These are phyloP conservation scores for Cydia pomonella DNA, from an alignment of 1,140 invertebrate species.

Conservation along the genomic window DNA sequence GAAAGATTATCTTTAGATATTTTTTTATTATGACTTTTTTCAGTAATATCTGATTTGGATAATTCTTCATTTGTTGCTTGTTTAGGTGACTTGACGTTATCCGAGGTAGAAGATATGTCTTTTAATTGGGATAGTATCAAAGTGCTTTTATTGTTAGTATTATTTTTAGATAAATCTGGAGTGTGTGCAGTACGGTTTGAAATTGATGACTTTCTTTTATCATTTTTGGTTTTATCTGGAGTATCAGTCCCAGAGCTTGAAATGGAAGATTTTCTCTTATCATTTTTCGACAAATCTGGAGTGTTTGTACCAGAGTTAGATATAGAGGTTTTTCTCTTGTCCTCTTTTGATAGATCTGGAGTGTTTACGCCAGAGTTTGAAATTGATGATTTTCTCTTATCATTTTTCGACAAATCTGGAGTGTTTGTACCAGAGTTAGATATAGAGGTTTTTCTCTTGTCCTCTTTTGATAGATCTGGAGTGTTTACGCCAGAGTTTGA, in stretches of 20 bases:
- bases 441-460: neutral
- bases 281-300: neutral
- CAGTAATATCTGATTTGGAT: conserved; percentile 48
- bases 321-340: neutral
- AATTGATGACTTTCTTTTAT: conserved; percentile 44
- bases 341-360: conserved; percentile 42
- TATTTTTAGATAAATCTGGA: conserved; percentile 46
- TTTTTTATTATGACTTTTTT: conserved; percentile 50
- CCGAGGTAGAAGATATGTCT: conserved; percentile 53
- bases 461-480: no score
- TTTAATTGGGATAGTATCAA: conserved; percentile 65
- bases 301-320: neutral
- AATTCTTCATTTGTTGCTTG: conserved; percentile 42
- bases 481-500: neutral
- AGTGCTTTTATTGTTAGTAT: conserved; percentile 64
- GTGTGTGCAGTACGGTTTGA: conserved; percentile 34
- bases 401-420: conserved; percentile 34
- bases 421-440: neutral
- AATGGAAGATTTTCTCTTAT: conserved; percentile 1
- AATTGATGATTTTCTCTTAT: conserved; percentile 44
- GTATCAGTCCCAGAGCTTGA: neutral
- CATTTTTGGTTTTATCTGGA: conserved; percentile 35
- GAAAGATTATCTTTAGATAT: conserved; percentile 56
- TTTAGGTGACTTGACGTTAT: conserved; percentile 51
- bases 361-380: conserved; percentile 35